phyloP scores from a whole-genome alignment of 2,113 vertebrate species.

The Rhagologus leucostigma region DNA sequence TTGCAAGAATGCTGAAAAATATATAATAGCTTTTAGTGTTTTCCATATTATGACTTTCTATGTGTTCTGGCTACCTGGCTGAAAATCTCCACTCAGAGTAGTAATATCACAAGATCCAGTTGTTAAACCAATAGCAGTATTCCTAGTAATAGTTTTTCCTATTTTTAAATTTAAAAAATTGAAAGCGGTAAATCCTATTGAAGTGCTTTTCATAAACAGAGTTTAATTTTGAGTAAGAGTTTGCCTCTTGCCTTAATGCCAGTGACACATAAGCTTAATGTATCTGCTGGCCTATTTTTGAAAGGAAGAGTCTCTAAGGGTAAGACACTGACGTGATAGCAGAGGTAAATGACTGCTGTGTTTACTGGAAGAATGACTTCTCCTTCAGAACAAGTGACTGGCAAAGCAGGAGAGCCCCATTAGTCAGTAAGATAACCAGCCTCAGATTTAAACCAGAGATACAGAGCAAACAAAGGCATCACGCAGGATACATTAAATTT shows the following conservation, averaged over 20 bases:
- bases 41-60: neutral
- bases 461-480: neutral
- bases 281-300: conserved; percentile 21
- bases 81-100: neutral
- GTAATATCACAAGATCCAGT: neutral
- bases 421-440: neutral
- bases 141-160: neutral
- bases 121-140: neutral
- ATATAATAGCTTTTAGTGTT: neutral
- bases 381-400: neutral
- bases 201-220: neutral
- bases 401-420: neutral
- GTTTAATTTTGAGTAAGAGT: neutral
- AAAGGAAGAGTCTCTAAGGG: neutral
- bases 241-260: neutral
- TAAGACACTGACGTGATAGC: neutral
- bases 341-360: neutral
- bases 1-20: neutral
- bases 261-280: neutral
- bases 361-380: neutral
- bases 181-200: neutral
- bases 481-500: neutral
- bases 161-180: neutral
- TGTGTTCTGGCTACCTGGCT: neutral
- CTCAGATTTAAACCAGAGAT: neutral